These are phyloP conservation scores for Timandra comae DNA, from an alignment of 2,888 invertebrate genomes.

Conservation along the genomic window DNA sequence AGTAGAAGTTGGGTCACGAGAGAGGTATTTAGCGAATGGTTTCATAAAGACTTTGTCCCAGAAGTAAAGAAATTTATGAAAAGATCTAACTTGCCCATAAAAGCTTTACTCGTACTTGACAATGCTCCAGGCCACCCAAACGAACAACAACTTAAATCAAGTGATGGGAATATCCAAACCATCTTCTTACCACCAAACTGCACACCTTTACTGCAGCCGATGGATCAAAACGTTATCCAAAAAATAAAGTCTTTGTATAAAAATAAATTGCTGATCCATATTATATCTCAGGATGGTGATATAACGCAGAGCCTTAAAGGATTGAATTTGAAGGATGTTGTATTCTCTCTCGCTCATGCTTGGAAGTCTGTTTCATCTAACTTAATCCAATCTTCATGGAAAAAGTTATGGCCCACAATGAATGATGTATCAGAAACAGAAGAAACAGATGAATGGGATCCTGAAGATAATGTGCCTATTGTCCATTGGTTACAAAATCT, in stretches of 20 bases:
- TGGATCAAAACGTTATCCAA: slow-evolving; percentile 29
- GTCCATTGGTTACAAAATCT: too few relatives aligned
- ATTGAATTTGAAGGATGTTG: too few relatives aligned
- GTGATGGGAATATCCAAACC: slow-evolving; percentile 28
- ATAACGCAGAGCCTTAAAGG: too few relatives aligned
- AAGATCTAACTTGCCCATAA: slow-evolving; percentile 17
- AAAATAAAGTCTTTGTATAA: slow-evolving; percentile 29
- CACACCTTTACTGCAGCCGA: slow-evolving; percentile 27
- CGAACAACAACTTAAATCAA: slow-evolving; percentile 30
- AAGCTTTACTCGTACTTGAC: slow-evolving; percentile 28
- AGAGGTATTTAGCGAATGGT: slow-evolving; percentile 30
- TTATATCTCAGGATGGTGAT: too few relatives aligned
- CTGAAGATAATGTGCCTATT: too few relatives aligned
- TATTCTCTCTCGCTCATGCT: too few relatives aligned
- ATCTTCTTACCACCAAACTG: slow-evolving; percentile 27
- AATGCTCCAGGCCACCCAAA: slow-evolving; percentile 29
- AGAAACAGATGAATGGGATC: too few relatives aligned
- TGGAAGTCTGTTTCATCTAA: too few relatives aligned
- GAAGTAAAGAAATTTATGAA: slow-evolving; percentile 17
- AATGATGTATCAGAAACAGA: too few relatives aligned
- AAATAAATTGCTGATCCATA: too few relatives aligned
- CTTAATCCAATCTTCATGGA: too few relatives aligned
- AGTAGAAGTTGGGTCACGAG: slow-evolving; percentile 26
- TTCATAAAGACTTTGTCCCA: slow-evolving; percentile 21
- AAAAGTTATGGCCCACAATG: too few relatives aligned